phyloP scores from a whole-genome alignment of 2,888 invertebrate genomes.

The Spilosoma lubricipeda region DNA sequence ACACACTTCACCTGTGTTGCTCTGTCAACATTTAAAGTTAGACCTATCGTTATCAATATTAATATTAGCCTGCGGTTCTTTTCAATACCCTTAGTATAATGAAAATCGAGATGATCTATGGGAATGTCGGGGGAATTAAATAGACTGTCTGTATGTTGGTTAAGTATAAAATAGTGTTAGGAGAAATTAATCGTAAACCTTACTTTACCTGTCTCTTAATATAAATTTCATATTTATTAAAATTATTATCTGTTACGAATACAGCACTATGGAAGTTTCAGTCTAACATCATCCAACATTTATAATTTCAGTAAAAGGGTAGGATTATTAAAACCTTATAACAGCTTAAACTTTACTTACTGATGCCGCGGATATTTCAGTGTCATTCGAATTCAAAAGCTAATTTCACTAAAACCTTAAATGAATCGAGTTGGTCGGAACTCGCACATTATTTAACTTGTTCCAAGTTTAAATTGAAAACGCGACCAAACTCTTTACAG shows the following conservation, averaged over 20 bases:
- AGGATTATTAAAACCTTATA: constrained; percentile 65
- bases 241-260: not conserved
- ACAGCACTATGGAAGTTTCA: constrained; percentile 7
- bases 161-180: not conserved
- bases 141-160: not conserved
- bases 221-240: not conserved
- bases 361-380: constrained; percentile 74
- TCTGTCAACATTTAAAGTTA: constrained; percentile 5
- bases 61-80: not conserved
- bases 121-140: not conserved
- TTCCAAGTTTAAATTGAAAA: constrained; percentile 86
- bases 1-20: not conserved
- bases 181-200: not conserved
- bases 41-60: not conserved
- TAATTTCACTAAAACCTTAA: constrained; percentile 86
- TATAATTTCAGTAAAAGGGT: constrained; percentile 50
- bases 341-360: constrained; percentile 62
- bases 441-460: constrained; percentile 86
- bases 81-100: not conserved
- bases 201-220: not conserved
- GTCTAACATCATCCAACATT: constrained; percentile 17
- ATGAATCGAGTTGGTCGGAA: constrained; percentile 83
- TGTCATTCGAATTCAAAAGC: constrained; percentile 83
- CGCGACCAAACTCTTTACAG: constrained; percentile 84
- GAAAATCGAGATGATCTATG: not conserved